Percentiles rank a stretch among this genome's conserved stretches.
These are phyloP conservation scores for Antrozous pallidus DNA, from an alignment of 2,797 vertebrate species.

Conservation along the genomic window DNA sequence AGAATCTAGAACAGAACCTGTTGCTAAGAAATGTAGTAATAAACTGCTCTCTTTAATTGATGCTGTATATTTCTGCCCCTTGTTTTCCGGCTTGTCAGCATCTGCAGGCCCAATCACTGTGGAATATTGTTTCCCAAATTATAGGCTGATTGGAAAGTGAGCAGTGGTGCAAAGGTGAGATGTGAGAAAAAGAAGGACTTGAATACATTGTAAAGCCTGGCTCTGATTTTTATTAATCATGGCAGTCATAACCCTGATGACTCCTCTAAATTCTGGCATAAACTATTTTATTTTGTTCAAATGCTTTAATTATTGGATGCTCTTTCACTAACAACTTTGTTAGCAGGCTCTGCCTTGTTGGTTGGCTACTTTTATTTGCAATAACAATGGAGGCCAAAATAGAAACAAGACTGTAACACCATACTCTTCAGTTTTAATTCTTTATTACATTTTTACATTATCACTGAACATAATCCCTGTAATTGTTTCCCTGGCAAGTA, in stretches of 20 bases:
- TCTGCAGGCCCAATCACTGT: conserved; percentile 63
- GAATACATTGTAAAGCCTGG: conserved; percentile 76
- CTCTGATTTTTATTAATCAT: conserved; percentile 83
- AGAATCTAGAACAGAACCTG: conserved; percentile 71
- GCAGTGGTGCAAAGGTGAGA: conserved; percentile 81
- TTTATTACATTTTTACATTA: conserved; percentile 87
- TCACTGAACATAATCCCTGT: conserved; percentile 85
- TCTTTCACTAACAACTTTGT: conserved; percentile 79
- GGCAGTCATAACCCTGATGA: conserved; percentile 83
- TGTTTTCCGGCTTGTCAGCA: conserved; percentile 72
- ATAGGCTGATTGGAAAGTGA: conserved; percentile 81
- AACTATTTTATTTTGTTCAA: conserved; percentile 77
- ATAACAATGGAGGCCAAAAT: conserved; percentile 79
- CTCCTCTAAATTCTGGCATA: conserved; percentile 70
- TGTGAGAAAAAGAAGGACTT: conserved; percentile 82
- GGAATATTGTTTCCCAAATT: conserved; percentile 81
- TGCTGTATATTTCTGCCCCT: conserved; percentile 65
- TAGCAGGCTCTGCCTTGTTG: conserved; percentile 79
- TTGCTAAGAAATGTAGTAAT: conserved; percentile 77
- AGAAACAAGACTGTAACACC: conserved; percentile 78
- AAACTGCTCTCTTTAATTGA: conserved; percentile 78
- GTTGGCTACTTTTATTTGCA: conserved; percentile 81
- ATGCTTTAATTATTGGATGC: conserved; percentile 83
- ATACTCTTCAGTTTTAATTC: conserved; percentile 86
- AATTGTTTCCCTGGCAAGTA: conserved; percentile 86